A percentile compares a stretch with the other conserved stretches of the same genome.
These are phyloP conservation scores for Philopotamus ludificatus DNA, from an alignment of 1,140 invertebrate species.

Conservation along the genomic window DNA sequence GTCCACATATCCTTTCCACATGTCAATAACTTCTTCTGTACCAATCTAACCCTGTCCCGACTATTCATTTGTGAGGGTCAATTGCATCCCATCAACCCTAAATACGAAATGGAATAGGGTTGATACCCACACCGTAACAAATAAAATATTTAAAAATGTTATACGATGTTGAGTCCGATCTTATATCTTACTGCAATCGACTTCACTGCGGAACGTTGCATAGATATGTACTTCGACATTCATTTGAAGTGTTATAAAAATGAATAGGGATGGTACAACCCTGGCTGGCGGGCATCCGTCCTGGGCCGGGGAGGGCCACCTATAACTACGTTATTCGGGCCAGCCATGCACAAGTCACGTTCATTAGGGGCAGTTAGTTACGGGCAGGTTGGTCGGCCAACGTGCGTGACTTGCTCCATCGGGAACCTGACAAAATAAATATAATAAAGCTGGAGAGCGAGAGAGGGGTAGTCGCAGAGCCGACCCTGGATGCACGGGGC, in stretches of 20 bases:
- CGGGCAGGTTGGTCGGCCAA: conserved; percentile 23
- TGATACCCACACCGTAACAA: not conserved
- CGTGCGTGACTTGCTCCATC: conserved; percentile 16
- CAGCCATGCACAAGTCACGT: conserved; percentile 26
- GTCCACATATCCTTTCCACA: conserved; percentile 13
- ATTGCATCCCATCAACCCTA: conserved; percentile 1
- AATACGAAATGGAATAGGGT: not conserved
- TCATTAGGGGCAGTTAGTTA: conserved; percentile 26
- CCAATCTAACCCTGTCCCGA: conserved; percentile 2
- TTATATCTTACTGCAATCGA: too few species aligned
- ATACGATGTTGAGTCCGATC: too few species aligned
- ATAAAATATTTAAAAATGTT: not conserved
- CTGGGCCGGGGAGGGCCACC: not conserved
- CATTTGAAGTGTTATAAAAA: too few species aligned
- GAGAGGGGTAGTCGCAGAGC: too few species aligned
- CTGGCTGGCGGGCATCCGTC: not conserved
- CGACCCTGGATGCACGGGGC: too few species aligned
- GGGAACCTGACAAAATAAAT: too few species aligned
- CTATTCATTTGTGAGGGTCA: conserved; percentile 19
- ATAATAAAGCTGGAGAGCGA: too few species aligned
- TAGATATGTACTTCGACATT: too few species aligned
- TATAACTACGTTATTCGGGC: conserved; percentile 15
- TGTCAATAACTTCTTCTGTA: conserved; percentile 11
- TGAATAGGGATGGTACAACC: too few species aligned
- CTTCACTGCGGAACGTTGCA: too few species aligned